A percentile compares a stretch with the other conserved stretches of the same genome.
These are phyloP conservation scores for Parus major DNA, from an alignment of 2,113 vertebrate genomes.

Conservation along the genomic window DNA sequence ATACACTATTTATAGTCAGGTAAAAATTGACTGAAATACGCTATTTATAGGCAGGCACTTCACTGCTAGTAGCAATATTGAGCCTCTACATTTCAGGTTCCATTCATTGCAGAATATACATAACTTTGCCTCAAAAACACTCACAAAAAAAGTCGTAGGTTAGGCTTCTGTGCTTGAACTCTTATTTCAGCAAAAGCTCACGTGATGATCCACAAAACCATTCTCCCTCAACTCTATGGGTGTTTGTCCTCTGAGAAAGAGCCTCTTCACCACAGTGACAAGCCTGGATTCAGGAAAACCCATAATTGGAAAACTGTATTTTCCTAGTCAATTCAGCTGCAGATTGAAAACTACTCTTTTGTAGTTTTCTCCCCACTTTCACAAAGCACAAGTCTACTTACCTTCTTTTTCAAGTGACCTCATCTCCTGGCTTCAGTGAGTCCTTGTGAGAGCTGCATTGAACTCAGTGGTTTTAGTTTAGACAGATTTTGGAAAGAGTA, in stretches of 20 bases:
- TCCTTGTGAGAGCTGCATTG: neutral
- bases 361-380: neutral
- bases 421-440: neutral
- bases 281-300: neutral
- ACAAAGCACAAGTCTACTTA: neutral
- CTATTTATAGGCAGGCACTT: conserved; percentile 36
- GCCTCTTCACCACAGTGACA: neutral
- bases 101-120: neutral
- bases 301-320: neutral
- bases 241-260: neutral
- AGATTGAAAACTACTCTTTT: neutral
- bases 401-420: neutral
- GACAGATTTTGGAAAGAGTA: neutral
- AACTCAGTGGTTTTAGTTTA: neutral
- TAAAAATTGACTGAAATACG: neutral
- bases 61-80: neutral
- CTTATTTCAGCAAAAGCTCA: conserved; percentile 7
- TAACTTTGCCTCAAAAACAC: conserved; percentile 6
- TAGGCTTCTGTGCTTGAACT: neutral
- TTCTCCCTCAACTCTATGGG: neutral
- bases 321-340: neutral
- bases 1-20: too few relatives aligned
- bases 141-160: conserved; percentile 2
- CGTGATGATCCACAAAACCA: neutral
- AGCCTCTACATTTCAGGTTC: conserved; percentile 11